A percentile compares a stretch with the other conserved stretches of the same genome.
Conservation (phyloP, 2,888 invertebrate species). For the Panzeria rudis region DNA sequence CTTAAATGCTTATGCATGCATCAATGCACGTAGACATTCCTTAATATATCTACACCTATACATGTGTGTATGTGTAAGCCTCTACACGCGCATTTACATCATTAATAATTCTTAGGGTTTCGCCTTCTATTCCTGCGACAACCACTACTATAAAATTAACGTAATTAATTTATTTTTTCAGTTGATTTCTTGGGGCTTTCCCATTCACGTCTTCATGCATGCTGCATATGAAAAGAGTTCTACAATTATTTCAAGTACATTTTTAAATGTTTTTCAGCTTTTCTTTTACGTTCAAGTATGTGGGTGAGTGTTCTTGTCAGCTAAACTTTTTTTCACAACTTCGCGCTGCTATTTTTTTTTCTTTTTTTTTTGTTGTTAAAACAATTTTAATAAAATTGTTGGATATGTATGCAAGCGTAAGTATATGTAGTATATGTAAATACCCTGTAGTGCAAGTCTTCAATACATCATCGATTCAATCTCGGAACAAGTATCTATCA, state of each 20-base stretch:
- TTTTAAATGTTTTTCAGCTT: constrained; percentile 56
- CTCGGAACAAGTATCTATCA: too few species aligned
- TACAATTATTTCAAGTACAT: constrained; percentile 59
- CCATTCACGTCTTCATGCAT: constrained; percentile 44
- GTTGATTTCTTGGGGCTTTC: constrained; percentile 44
- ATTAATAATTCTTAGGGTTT: constrained; percentile 15
- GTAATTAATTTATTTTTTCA: constrained; percentile 64
- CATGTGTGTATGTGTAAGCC: background rate
- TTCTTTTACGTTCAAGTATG: constrained; percentile 14
- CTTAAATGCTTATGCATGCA: constrained; percentile 1
- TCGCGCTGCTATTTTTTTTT: constrained; percentile 17
- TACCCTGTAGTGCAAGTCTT: too few species aligned
- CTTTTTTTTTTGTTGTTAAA: constrained; percentile 13
- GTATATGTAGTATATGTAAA: background rate
- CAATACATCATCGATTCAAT: too few species aligned
- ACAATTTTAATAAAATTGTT: constrained; percentile 56
- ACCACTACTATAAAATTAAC: constrained; percentile 57
- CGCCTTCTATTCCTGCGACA: constrained; percentile 24
- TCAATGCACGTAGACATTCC: constrained; percentile 25
- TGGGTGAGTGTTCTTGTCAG: constrained; percentile 54
- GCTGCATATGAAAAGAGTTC: constrained; percentile 46
- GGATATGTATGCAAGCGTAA: background rate
- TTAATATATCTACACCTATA: background rate
- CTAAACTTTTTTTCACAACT: constrained; percentile 42
- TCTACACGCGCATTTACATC: background rate